These are phyloP conservation scores for Anabas testudineus DNA, from an alignment of 2,797 vertebrate species.

Conservation along the genomic window DNA sequence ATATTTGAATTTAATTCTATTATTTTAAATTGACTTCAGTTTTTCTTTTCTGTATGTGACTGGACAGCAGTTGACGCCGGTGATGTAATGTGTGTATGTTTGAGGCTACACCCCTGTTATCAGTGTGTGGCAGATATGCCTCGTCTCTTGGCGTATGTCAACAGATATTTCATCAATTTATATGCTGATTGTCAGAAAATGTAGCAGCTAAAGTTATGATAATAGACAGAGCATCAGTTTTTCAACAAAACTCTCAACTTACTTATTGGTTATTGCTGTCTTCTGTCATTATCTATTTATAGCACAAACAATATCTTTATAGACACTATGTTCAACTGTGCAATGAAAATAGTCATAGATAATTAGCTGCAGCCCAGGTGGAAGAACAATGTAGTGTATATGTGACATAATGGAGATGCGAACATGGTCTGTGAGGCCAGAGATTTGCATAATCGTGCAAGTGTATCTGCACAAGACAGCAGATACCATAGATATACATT, in stretches of 20 bases:
- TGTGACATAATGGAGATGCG: slow-evolving; percentile 24
- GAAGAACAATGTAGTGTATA: neutral
- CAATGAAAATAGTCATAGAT: neutral
- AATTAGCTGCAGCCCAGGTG: neutral
- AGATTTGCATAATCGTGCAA: neutral
- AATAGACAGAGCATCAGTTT: neutral
- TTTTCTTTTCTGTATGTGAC: slow-evolving; percentile 25
- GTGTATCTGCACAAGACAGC: slow-evolving; percentile 13
- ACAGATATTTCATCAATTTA: neutral
- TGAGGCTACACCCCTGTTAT: slow-evolving; percentile 77
- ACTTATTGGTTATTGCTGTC: neutral
- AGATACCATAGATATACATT: slow-evolving; percentile 7
- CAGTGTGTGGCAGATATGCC: slow-evolving; percentile 67
- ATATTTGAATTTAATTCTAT: slow-evolving; percentile 1
- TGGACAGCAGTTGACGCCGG: slow-evolving; percentile 17
- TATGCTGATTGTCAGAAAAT: neutral
- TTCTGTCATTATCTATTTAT: too few relatives aligned
- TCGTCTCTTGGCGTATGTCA: neutral
- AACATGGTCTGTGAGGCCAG: slow-evolving; percentile 6
- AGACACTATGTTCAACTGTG: too few relatives aligned
- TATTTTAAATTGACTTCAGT: neutral
- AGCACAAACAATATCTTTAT: too few relatives aligned
- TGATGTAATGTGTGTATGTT: slow-evolving; percentile 39
- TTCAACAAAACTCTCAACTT: neutral
- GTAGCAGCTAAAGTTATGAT: neutral